These are phyloP conservation scores for Poecilia picta DNA, from an alignment of 2,797 vertebrate genomes.

Conservation along the genomic window DNA sequence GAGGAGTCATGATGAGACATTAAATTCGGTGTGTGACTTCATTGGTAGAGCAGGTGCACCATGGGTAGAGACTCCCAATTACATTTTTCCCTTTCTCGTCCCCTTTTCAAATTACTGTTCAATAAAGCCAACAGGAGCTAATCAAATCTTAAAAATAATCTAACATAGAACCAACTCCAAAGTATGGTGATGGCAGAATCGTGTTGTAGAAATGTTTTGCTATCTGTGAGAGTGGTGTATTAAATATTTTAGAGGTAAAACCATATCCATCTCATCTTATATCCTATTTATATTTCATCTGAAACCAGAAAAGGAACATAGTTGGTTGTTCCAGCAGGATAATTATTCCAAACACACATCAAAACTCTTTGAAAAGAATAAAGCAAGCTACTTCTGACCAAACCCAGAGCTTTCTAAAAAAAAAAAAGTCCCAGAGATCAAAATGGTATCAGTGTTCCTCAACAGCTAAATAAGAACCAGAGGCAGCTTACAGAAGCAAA, in stretches of 20 bases:
- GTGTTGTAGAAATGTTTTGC: neutral
- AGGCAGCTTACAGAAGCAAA: neutral
- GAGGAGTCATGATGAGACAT: neutral
- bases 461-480: constrained; percentile 6
- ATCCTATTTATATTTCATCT: neutral
- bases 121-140: neutral
- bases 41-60: neutral
- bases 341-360: neutral
- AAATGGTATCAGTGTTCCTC: neutral
- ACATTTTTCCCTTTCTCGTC: neutral
- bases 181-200: neutral
- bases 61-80: neutral
- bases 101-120: neutral
- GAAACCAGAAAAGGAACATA: neutral
- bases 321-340: neutral
- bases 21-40: neutral
- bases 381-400: neutral
- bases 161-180: neutral
- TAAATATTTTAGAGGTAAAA: neutral
- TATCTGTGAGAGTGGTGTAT: neutral
- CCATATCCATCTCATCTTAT: neutral
- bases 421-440: neutral
- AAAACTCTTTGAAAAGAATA: neutral
- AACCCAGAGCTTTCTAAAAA: constrained; percentile 11
- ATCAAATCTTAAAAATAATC: neutral